These are phyloP conservation scores for Serilophus lunatus DNA, from an alignment of 2,113 vertebrate genomes.

Conservation along the genomic window DNA sequence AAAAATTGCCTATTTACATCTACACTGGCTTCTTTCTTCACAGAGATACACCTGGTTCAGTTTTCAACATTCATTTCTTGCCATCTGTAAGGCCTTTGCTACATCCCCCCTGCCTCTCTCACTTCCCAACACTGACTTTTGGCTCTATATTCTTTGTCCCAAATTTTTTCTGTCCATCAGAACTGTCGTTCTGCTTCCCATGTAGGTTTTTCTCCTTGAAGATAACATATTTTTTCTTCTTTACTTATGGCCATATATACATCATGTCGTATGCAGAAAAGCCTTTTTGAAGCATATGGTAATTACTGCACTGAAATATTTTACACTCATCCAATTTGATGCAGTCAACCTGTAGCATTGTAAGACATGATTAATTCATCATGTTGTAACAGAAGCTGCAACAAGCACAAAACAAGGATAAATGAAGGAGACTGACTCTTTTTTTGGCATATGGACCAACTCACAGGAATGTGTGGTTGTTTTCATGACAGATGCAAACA, in stretches of 20 bases:
- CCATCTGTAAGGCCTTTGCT: not conserved
- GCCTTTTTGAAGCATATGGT: not conserved
- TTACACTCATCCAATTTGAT: not conserved
- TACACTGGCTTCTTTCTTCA: not conserved
- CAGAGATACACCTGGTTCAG: not conserved
- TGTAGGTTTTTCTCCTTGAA: not conserved
- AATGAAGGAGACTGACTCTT: not conserved
- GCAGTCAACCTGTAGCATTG: not conserved
- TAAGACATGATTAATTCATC: not conserved
- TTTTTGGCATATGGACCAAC: not conserved
- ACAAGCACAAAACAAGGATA: not conserved
- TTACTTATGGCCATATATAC: not conserved
- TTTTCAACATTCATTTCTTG: not conserved
- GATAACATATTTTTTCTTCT: not conserved
- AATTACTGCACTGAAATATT: not conserved
- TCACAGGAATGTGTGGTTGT: not conserved
- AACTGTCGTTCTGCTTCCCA: not conserved
- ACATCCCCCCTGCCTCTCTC: not conserved
- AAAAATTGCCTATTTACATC: not conserved
- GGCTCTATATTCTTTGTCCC: not conserved
- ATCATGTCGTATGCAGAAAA: not conserved
- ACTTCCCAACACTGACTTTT: not conserved
- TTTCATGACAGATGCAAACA: not conserved
- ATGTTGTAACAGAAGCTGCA: not conserved
- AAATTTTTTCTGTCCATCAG: not conserved